phyloP scores from a whole-genome alignment of 2,797 vertebrate species.

The Sphaeramia orbicularis region DNA sequence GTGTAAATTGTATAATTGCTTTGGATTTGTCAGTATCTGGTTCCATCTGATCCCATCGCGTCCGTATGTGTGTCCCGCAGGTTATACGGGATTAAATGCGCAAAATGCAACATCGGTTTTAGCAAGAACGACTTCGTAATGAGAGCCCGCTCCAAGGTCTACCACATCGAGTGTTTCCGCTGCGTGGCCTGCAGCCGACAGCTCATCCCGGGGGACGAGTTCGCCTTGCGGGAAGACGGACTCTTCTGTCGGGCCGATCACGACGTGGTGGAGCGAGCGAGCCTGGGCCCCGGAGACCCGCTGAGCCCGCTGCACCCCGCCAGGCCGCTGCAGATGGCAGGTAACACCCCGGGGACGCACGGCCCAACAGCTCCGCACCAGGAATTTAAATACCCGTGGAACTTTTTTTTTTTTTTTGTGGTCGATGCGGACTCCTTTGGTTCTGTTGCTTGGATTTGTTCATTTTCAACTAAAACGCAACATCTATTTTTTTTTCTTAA shows the following conservation, averaged over 20 bases:
- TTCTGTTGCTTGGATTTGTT: background rate
- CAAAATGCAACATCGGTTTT: conserved; percentile 98
- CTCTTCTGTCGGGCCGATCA: conserved; percentile 97
- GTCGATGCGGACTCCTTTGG: no score
- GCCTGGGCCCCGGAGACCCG: conserved; percentile 90
- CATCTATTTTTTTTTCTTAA: no score
- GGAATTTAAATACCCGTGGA: no score
- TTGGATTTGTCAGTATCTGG: no score
- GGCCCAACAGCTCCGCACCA: no score
- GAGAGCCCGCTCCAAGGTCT: conserved; percentile 96
- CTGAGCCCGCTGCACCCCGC: conserved; percentile 94
- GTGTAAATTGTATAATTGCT: no score
- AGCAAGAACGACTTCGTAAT: conserved; percentile 99
- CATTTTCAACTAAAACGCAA: background rate
- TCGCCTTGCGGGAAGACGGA: conserved; percentile 94
- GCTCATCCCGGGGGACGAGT: conserved; percentile 97
- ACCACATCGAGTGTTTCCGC: conserved; percentile 98
- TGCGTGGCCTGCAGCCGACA: conserved; percentile 98
- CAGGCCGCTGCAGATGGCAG: conserved; percentile 97
- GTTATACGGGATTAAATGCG: conserved; percentile 97
- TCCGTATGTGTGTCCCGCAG: conserved; percentile 70
- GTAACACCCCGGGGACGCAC: conserved; percentile 80
- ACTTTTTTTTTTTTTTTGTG: background rate
- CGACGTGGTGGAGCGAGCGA: conserved; percentile 95
- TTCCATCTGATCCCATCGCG: no score